Evolutionary conservation across 2,113 vertebrate genomes (phyloP), one percentile per base, ranked within the genome.

Genomic region (Lepisosteus oculatus): DNA sequence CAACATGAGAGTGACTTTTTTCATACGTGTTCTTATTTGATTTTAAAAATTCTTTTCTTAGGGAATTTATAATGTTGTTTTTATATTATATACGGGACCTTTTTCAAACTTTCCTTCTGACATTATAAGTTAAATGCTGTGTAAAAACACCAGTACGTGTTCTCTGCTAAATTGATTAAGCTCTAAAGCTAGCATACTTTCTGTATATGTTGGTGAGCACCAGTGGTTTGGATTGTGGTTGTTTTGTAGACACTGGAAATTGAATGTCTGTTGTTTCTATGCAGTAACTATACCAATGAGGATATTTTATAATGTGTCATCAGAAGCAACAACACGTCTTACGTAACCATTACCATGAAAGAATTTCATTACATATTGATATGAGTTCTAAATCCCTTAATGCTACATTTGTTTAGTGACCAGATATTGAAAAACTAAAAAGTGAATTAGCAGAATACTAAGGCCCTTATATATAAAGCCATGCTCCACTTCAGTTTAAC

Each of bases 1-100:
- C 1, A 51, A 51, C 47, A 51, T 5, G 9, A 54, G 17, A 45
- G 69, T 57, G 43, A 59, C 54, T 68, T 55, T 41, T 55, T 55
- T 54, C 54, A 29, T 41, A 42, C 5, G 55, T 43, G 55, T 43
- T 57, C 63, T 68, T 71, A 63, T 76, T 68, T 76, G 61, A 63
- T 43, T 69, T 51, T 55, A 44, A 15, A 15, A 12, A 57, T 44
- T 57, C 65, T 42, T 67, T 59, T 72, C 56, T 3, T 43, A 43
- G 44, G 61, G 61, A 61, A 15, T 61, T 47, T 3, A 67, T 6
- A 17, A 17, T 61, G 3, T 45, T 62, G 42, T 67, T 15, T 67
- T 7, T 59, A 15, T 59, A 44, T 6, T 4, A 14, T 65, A 14
- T 42, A 45, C 61, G 2, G 63, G 15, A n/a, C 13, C 51, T 45